Evolutionary conservation across 2,797 vertebrate species (phyloP).

Genomic region (Parauchenoglanis punctatus): DNA sequence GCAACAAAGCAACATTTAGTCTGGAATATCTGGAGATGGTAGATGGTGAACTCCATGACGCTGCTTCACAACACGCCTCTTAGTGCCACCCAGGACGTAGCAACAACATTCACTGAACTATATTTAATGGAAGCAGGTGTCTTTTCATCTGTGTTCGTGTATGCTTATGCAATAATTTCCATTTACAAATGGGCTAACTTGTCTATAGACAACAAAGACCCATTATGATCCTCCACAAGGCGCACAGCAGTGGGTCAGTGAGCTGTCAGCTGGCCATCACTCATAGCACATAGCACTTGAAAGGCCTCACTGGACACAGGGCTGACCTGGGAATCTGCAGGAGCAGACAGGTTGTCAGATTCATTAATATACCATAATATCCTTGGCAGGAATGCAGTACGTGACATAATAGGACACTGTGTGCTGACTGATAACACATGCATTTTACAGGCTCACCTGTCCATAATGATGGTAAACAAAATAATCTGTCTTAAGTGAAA

Average conservation of each 20-base stretch:
- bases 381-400: neutral
- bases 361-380: conserved; percentile 10
- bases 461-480: neutral
- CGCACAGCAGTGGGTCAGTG: neutral
- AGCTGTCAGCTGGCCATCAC: conserved; percentile 19
- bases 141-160: neutral
- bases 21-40: neutral
- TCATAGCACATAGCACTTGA: neutral
- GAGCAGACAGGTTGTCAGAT: conserved; percentile 5
- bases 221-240: neutral
- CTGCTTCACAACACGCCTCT: neutral
- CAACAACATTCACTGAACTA: neutral
- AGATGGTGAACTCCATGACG: neutral
- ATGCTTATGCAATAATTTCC: neutral
- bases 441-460: no score
- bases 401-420: conserved; percentile 7
- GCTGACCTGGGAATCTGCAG: conserved; percentile 5
- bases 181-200: neutral
- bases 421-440: neutral
- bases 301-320: neutral
- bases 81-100: neutral
- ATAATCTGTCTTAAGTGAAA: neutral
- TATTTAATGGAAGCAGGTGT: neutral
- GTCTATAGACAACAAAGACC: neutral
- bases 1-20: neutral